Conservation (phyloP, 30 jellyfish, hydroid and myxozoan genomes). For the Pseudorhiza aurosa region DNA sequence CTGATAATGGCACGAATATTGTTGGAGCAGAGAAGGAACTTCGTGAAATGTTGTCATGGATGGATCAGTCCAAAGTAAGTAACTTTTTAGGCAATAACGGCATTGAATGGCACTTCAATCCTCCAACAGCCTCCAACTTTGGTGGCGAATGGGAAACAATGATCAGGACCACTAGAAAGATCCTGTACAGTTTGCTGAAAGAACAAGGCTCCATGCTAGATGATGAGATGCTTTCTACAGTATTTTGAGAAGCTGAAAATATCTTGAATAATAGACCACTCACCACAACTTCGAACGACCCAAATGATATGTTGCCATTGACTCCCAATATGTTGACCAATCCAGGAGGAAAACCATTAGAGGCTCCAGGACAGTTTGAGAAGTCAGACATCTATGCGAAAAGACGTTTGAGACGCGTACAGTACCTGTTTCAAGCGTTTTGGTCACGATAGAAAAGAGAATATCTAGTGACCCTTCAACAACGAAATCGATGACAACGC, state of each 20-base stretch:
- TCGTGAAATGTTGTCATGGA: not conserved
- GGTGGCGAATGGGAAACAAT: conserved; percentile 76
- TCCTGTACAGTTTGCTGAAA: conserved; percentile 6
- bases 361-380: conserved; percentile 18
- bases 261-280: conserved; percentile 38
- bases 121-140: conserved; percentile 41
- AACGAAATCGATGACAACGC: conserved; percentile 31
- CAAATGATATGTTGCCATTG: conserved; percentile 25
- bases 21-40: conserved; percentile 50
- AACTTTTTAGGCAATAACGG: not conserved
- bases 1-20: conserved; percentile 58
- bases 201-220: conserved; percentile 11
- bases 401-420: conserved; percentile 47
- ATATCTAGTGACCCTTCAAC: conserved; percentile 17
- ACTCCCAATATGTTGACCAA: conserved; percentile 20
- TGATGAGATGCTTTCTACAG: conserved; percentile 39
- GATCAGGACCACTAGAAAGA: conserved; percentile 53
- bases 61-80: conserved; percentile 21
- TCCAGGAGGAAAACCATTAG: not conserved
- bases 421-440: conserved; percentile 12
- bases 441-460: conserved; percentile 56
- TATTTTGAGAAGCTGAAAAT: conserved; percentile 39
- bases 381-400: conserved; percentile 18
- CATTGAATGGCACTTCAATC: conserved; percentile 56
- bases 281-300: conserved; percentile 15